Base-by-base conservation (phyloP, 2,113 vertebrate species). In the Nipponia nippon region DNA sequence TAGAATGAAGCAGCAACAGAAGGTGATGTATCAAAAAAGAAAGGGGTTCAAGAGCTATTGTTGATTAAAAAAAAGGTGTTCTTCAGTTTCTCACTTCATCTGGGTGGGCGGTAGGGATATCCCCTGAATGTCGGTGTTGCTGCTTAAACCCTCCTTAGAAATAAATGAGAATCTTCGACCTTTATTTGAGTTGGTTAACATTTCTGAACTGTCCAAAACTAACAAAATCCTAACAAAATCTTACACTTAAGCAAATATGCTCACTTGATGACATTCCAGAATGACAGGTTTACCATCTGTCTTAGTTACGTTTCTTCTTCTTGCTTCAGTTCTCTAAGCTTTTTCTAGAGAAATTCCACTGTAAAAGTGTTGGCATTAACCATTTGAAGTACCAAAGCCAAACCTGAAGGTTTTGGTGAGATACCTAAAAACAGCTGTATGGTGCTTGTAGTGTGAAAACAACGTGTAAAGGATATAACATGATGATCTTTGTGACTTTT, bases 61-160 rank as follows among this genome's bases (percentile, higher is more conserved):
- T 15, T 69, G 49, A 42, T 44, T 61, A 26, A 22, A 44, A 38
- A 89, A 67, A 12, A n/a, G 22, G 13, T 65, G 14, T 15, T 55
- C 21, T 85, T 69, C 25, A 11, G 8, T 52, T 81, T 53, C 27
- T 62, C 8, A 40, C 40, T 70, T 87, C 59, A 44, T 26, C 34
- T 73, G 18, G 1, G 7, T 50, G 23, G 10, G 30, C 92, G n/a
- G 25, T 56, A 9, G 44, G 30, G 8, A 29, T 21, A 77, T 19
- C 18, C 25, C 36, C 18, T 77, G 30, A 79, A 30, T 8, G 0
- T n/a, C 3, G 5, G 1, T 26, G 15, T 52, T 1, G 1, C 14
- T 79, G 10, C 52, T 82, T 85, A 59, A 30, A 63, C 13, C 1
- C 7, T 58, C 3, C 25, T 76, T 72, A 61, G 32, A 52, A 76